phyloP scores from a whole-genome alignment of 2,888 invertebrate genomes.

The Limenitis camilla region DNA sequence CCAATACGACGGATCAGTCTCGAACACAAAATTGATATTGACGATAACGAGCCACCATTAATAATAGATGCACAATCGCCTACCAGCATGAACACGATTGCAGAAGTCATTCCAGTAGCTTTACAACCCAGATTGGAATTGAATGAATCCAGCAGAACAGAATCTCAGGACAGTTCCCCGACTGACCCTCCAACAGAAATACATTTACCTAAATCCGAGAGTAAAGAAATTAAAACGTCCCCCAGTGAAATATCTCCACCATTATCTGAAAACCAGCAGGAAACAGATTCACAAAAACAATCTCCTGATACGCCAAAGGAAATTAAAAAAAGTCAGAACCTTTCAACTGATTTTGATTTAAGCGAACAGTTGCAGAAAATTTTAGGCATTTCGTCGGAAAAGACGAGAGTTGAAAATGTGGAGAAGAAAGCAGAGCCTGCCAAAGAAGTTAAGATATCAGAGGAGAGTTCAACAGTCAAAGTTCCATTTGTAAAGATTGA shows the following conservation, averaged over 20 bases:
- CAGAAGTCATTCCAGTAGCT: slow-evolving; percentile 62
- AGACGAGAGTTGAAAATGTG: slow-evolving; percentile 47
- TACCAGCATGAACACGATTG: slow-evolving; percentile 63
- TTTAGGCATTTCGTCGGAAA: slow-evolving; percentile 65
- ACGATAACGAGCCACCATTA: slow-evolving; percentile 67
- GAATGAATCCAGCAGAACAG: slow-evolving; percentile 47
- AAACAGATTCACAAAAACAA: slow-evolving; percentile 57
- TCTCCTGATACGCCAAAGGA: slow-evolving; percentile 65
- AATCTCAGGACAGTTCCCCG: slow-evolving; percentile 40
- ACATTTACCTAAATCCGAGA: slow-evolving; percentile 52
- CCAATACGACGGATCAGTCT: slow-evolving; percentile 59
- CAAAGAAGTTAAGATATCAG: slow-evolving; percentile 61
- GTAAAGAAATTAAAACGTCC: slow-evolving; percentile 56
- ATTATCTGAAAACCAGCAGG: slow-evolving; percentile 49
- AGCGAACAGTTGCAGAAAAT: slow-evolving; percentile 70
- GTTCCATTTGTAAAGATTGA: slow-evolving; percentile 69
- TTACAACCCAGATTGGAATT: slow-evolving; percentile 56
- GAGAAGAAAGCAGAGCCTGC: slow-evolving; percentile 55
- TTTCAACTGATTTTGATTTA: slow-evolving; percentile 68
- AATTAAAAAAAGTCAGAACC: slow-evolving; percentile 66
- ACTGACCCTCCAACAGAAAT: slow-evolving; percentile 64
- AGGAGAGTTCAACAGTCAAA: slow-evolving; percentile 45
- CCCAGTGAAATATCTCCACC: slow-evolving; percentile 68
- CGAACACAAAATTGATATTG: slow-evolving; percentile 69
- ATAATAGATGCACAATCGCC: slow-evolving; percentile 66